Base-by-base conservation (phyloP, 2,797 vertebrate genomes). In the Chiroxiphia lanceolata region DNA sequence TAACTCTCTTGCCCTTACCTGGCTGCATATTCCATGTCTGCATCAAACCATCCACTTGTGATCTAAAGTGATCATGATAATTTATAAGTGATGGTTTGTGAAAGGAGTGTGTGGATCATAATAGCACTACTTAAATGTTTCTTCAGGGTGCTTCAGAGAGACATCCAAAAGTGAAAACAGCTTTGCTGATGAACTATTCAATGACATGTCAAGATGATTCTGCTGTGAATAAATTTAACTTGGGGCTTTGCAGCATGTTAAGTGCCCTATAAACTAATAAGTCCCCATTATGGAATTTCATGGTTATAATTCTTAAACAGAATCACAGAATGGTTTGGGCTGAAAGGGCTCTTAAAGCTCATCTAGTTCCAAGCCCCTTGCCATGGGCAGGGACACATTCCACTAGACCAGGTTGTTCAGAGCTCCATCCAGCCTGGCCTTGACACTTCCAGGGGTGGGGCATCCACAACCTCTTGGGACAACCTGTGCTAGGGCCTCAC, bases 391-490 rank as follows among this genome's bases (percentile, higher is more conserved):
- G 23, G 64, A 47, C 64, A 10, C 5, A 3, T 51, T 40, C n/a
- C n/a, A 0, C 25, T 19, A 7, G 23, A 11, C 38, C 21, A 16
- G 9, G 13, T 11, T 59, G 29, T 20, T 71, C n/a, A 38, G 26
- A 47, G 25, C 21, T 64, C 29, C 29, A 26, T 59, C 5, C 65
- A 45, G 34, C 20, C 25, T 45, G 20, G 14, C 10, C n/a, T 27
- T 59, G 45, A 26, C 5, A 10, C 25, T 40, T 40, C 38, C 18
- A 34, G 15, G 17, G 25, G 8, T 45, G 25, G 8, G 25, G 10
- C 50, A 7, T 22, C 25, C 0, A 0, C 51, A 38, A 0, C 7
- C 11, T 45, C 3, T 70, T 27, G 77, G 44, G 36, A 25, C n/a
- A 64, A 2, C 14, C 19, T 45, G 19, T 44, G 19, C 47, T 19